Base-by-base conservation (phyloP, 2,888 invertebrate genomes). In the Andricus quercusramuli region DNA sequence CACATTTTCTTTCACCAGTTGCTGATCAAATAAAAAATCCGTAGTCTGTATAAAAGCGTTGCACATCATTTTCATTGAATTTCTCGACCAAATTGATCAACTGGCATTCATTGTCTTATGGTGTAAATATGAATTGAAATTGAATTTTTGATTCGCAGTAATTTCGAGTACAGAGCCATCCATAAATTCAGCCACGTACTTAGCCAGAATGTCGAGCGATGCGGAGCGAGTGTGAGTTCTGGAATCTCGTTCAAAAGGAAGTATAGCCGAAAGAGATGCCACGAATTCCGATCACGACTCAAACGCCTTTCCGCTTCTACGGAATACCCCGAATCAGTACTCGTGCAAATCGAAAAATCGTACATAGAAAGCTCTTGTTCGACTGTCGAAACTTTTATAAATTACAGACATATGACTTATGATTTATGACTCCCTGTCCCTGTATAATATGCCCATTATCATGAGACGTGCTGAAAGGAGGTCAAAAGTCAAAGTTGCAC, bases 281-380 rank as follows among this genome's bases (percentile, higher is more conserved):
- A 32, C 81, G 85, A 84, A 88, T 88, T 88, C 88, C 86, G 85
- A 88, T 86, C 88, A 88, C 87, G 87, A 87, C 83, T 87, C 83
- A 86, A 85, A 86, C 87, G 87, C 87, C 86, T 87, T 85, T 87
- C 81, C 78, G 82, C 81, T 83, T 78, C 79, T 83, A 83, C 81
- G 83, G 82, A 85, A 86, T 85, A 82, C 82, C 80, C 83, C 83
- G 81, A 82, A 79, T 82, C 79, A 67, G 81, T 82, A 74, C 77
- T 76, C 59, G 66, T 79, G 80, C 81, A 79, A 83, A 87, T 88
- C 86, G 87, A 84, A 83, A 88, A 87, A 86, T 88, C 87, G 86
- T 88, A 88, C 84, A 86, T 87, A 80, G 79, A 80, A 81, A 80
- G 68, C 47, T 84, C 83, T 83, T 80, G 83, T 85, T 82, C 79